Evolutionary conservation across 2,113 vertebrate genomes (phyloP).

Genomic region (Pterophyllum scalare): DNA sequence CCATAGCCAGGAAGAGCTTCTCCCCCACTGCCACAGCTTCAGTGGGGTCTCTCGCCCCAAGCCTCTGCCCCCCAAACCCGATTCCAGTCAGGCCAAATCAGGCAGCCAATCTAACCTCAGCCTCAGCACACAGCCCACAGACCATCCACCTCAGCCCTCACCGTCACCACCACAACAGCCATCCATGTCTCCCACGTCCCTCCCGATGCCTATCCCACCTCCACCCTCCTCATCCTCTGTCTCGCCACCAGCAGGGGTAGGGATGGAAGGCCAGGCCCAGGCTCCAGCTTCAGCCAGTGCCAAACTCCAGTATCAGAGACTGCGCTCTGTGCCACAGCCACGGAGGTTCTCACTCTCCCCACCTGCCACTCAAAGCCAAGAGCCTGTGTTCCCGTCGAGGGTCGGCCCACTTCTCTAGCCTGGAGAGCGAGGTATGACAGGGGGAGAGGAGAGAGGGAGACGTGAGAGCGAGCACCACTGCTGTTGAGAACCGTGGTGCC

Average conservation of each 20-base stretch:
- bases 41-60: slow-evolving; percentile 79
- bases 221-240: slow-evolving; percentile 79
- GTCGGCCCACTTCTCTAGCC: slow-evolving; percentile 93
- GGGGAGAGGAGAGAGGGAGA: slow-evolving; percentile 82
- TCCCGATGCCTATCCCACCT: slow-evolving; percentile 79
- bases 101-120: slow-evolving; percentile 92
- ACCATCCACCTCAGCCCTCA: slow-evolving; percentile 77
- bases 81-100: slow-evolving; percentile 84
- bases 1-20: slow-evolving; percentile 88
- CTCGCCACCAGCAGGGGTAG: slow-evolving; percentile 73
- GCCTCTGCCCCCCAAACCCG: slow-evolving; percentile 80
- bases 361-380: slow-evolving; percentile 86
- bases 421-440: slow-evolving; percentile 95
- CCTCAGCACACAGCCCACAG: slow-evolving; percentile 85
- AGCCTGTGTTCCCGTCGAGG: slow-evolving; percentile 90
- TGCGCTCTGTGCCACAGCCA: slow-evolving; percentile 84
- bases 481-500: slow-evolving; percentile 55
- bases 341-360: slow-evolving; percentile 84
- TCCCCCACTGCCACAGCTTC: slow-evolving; percentile 86
- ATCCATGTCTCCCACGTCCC: slow-evolving; percentile 78
- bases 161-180: slow-evolving; percentile 79
- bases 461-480: slow-evolving; percentile 66
- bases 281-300: slow-evolving; percentile 80
- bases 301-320: slow-evolving; percentile 86
- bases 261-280: slow-evolving; percentile 68